These are phyloP conservation scores for Lasioglossum marginatum DNA, from an alignment of 2,888 invertebrate species.

Conservation along the genomic window DNA sequence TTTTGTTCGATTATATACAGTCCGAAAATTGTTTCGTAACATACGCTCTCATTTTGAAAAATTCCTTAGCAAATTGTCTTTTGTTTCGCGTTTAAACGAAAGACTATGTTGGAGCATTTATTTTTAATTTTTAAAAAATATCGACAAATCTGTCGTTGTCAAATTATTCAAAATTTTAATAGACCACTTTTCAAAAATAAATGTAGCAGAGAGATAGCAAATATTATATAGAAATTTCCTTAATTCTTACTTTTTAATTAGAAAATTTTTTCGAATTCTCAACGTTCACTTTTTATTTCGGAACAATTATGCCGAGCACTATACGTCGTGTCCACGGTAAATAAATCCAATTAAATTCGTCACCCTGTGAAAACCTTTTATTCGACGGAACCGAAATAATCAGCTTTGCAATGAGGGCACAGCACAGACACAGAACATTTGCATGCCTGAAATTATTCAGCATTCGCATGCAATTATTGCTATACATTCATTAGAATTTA, in stretches of 20 bases:
- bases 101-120: no score
- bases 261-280: no score
- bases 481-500: background rate
- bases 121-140: no score
- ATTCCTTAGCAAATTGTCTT: no score
- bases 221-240: background rate
- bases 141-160: no score
- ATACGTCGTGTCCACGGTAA: background rate
- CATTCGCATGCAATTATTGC: background rate
- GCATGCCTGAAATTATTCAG: constrained; percentile 1
- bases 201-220: no score
- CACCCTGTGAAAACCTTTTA: background rate
- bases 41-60: no score
- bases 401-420: background rate
- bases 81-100: no score
- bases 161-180: no score
- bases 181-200: no score
- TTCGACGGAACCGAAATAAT: constrained; percentile 24
- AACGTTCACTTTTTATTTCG: background rate
- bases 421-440: background rate
- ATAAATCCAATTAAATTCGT: constrained; percentile 33
- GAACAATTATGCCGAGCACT: background rate
- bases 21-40: no score
- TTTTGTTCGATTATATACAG: no score
- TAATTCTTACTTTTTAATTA: background rate